Percentiles rank a stretch among this genome's conserved stretches.
Conservation (phyloP, 1,140 invertebrate species). For the Lineus longissimus region DNA sequence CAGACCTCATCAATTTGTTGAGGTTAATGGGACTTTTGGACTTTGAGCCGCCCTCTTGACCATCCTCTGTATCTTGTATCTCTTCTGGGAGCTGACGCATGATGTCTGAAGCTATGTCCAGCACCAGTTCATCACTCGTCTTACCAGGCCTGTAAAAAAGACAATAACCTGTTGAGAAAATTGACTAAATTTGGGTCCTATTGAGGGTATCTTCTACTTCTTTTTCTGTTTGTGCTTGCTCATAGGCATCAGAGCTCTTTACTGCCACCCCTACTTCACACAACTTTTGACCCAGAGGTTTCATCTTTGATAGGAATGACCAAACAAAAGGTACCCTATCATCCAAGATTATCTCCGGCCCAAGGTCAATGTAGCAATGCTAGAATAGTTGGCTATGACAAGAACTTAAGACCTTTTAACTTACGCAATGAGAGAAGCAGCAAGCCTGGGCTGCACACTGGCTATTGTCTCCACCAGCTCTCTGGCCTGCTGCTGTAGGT, state of each 20-base stretch:
- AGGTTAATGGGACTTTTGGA: not conserved
- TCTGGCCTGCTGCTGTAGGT: slow-evolving; percentile 57
- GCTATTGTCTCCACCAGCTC: slow-evolving; percentile 46
- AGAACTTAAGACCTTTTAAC: not conserved
- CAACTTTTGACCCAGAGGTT: no score
- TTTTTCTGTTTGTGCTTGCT: no score
- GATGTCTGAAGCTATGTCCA: slow-evolving; percentile 49
- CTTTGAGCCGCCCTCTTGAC: not conserved
- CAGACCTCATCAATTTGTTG: not conserved
- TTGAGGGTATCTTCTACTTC: no score
- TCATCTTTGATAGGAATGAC: no score
- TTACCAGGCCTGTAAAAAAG: slow-evolving; percentile 56
- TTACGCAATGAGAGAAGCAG: slow-evolving; percentile 37
- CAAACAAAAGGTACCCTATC: no score
- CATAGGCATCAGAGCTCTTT: no score
- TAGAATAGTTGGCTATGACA: no score
- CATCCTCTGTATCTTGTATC: slow-evolving; percentile 49
- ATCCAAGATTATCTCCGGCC: no score
- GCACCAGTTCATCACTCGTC: slow-evolving; percentile 68
- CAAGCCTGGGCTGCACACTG: slow-evolving; percentile 45
- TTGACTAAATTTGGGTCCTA: no score
- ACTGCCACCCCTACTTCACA: no score
- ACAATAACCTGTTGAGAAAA: no score
- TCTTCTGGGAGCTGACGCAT: slow-evolving; percentile 33
- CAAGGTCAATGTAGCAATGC: no score